phyloP scores from a whole-genome alignment of 2,797 vertebrate genomes.

The Centroberyx gerrardi region DNA sequence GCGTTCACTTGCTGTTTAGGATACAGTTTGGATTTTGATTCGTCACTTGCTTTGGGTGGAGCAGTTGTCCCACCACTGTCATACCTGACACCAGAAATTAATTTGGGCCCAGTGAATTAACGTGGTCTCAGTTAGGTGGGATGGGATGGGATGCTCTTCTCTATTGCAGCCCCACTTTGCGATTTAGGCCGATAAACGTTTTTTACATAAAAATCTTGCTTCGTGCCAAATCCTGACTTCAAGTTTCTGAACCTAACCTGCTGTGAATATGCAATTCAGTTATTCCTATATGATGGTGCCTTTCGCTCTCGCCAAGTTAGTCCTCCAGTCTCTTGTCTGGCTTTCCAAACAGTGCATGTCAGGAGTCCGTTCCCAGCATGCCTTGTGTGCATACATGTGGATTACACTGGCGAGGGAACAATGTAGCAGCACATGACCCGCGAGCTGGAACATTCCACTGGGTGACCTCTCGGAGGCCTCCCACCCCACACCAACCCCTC shows the following conservation, averaged over 20 bases:
- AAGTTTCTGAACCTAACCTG: not conserved
- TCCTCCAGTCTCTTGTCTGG: conserved; percentile 13
- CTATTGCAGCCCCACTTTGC: no score
- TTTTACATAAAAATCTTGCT: no score
- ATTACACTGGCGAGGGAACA: conserved; percentile 74
- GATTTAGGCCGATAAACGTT: no score
- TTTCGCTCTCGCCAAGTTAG: conserved; percentile 10
- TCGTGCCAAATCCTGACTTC: not conserved
- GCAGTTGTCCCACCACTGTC: no score
- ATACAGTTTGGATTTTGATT: no score
- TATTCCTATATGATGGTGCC: not conserved
- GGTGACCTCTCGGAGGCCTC: conserved; percentile 75
- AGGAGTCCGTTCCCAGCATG: conserved; percentile 77
- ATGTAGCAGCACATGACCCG: conserved; percentile 76
- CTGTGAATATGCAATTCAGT: not conserved
- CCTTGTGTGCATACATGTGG: conserved; percentile 78
- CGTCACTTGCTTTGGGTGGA: no score
- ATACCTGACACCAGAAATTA: no score
- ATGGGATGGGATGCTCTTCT: no score
- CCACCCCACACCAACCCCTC: conserved; percentile 54
- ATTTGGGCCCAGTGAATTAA: no score
- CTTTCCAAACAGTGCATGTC: conserved; percentile 63
- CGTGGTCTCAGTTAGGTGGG: no score
- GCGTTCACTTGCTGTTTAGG: no score
- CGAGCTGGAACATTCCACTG: conserved; percentile 82